These are phyloP conservation scores for Tetragonula clypearis DNA, from an alignment of 1,140 invertebrate species.

Conservation along the genomic window DNA sequence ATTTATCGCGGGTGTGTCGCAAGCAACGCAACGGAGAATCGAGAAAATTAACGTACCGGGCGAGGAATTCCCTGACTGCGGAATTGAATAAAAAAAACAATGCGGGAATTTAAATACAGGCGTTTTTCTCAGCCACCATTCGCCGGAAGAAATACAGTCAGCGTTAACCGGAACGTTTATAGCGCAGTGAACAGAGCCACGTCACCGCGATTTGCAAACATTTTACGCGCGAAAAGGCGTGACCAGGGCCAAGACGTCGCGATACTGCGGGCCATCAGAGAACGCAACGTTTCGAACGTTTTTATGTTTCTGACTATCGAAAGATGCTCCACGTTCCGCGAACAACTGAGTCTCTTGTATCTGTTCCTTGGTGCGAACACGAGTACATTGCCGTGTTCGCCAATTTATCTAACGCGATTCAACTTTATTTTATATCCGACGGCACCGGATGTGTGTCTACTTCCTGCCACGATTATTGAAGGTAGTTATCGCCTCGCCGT, in stretches of 20 bases:
- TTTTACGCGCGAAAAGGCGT: slow-evolving; percentile 39
- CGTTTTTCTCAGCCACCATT: slow-evolving; percentile 41
- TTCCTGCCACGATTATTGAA: background rate
- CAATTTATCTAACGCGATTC: slow-evolving; percentile 44
- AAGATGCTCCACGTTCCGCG: background rate
- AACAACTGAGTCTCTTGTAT: slow-evolving; percentile 16
- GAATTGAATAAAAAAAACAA: slow-evolving; percentile 45
- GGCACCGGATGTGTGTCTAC: background rate
- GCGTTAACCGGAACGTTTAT: slow-evolving; percentile 57
- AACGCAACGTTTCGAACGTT: slow-evolving; percentile 49
- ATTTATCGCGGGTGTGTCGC: background rate
- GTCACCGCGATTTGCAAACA: slow-evolving; percentile 49
- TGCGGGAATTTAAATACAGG: slow-evolving; percentile 37
- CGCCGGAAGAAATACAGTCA: slow-evolving; percentile 38
- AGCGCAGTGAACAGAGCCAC: slow-evolving; percentile 45
- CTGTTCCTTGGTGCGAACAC: slow-evolving; percentile 35
- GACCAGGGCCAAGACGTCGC: background rate
- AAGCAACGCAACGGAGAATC: background rate
- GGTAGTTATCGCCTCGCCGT: background rate
- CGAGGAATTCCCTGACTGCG: background rate
- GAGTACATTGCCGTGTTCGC: background rate
- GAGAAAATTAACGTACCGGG: slow-evolving; percentile 26
- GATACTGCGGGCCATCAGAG: slow-evolving; percentile 31
- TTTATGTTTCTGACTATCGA: slow-evolving; percentile 37
- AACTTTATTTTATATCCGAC: slow-evolving; percentile 49